Conservation (phyloP, 2,888 invertebrate species). For the Drosophila aldrichi region DNA sequence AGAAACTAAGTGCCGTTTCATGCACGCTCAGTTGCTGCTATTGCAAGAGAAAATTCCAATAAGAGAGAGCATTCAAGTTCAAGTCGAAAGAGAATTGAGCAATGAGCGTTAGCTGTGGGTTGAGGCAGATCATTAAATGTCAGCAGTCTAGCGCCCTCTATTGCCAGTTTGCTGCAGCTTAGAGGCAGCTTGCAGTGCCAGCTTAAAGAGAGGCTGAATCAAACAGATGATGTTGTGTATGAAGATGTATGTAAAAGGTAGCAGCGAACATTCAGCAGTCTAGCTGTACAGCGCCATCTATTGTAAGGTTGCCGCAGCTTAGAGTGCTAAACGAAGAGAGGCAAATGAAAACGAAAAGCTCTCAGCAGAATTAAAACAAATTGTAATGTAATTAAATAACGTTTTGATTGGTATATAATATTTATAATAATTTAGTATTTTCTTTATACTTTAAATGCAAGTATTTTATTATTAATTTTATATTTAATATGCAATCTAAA, state of each 20-base stretch:
- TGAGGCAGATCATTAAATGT: neutral
- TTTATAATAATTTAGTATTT: neutral
- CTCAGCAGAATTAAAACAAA: neutral
- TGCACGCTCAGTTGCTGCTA: neutral
- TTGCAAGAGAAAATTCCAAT: neutral
- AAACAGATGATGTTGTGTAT: neutral
- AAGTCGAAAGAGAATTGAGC: neutral
- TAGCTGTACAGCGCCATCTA: too few relatives aligned
- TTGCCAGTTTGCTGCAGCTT: slow-evolving; percentile 16
- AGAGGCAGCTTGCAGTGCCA: neutral
- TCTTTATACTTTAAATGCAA: neutral
- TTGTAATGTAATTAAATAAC: neutral
- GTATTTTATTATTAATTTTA: too few relatives aligned
- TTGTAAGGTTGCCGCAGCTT: too few relatives aligned
- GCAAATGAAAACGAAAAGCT: too few relatives aligned
- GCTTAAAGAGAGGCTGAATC: slow-evolving; percentile 1
- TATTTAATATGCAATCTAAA: neutral
- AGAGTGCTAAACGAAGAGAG: too few relatives aligned
- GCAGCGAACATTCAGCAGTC: too few relatives aligned
- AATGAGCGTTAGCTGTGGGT: neutral
- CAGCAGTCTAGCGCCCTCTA: slow-evolving; percentile 36
- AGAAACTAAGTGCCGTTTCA: neutral
- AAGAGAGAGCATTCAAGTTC: too few relatives aligned
- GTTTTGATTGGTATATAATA: neutral
- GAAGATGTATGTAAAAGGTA: neutral